Evolutionary conservation across 2,797 vertebrate genomes (phyloP).

Genomic region (Poecile montanus): DNA sequence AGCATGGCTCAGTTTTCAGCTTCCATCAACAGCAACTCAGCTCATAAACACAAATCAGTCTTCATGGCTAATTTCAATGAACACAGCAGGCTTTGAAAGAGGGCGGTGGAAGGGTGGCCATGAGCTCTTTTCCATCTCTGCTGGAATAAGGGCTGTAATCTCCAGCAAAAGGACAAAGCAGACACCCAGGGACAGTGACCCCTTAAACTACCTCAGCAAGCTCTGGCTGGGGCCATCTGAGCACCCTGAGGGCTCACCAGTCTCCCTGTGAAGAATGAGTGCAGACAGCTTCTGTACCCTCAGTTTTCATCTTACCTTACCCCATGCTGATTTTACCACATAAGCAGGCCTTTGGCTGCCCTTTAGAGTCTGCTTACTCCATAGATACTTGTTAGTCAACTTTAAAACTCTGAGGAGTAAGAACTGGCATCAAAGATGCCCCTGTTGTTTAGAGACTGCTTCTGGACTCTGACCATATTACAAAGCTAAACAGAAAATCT

Average conservation of each 20-base stretch:
- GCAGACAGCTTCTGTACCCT: background rate
- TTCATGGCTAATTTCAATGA: background rate
- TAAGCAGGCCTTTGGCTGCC: background rate
- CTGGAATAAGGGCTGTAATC: background rate
- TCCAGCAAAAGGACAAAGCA: background rate
- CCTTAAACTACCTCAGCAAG: background rate
- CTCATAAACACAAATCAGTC: background rate
- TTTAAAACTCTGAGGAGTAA: background rate
- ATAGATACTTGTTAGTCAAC: background rate
- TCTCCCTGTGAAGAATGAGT: background rate
- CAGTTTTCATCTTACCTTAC: constrained; percentile 2
- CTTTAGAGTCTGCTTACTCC: background rate
- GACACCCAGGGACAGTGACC: background rate
- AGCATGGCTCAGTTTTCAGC: background rate
- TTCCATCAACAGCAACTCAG: background rate
- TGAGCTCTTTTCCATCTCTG: background rate
- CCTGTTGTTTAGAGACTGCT: background rate
- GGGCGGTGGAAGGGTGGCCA: background rate
- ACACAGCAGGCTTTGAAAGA: background rate
- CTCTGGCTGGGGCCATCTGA: background rate
- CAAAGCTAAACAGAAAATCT: constrained; percentile 43
- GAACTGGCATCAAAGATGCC: background rate
- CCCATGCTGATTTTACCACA: background rate
- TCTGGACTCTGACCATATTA: background rate
- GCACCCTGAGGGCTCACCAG: background rate